phyloP scores from a whole-genome alignment of 2,113 vertebrate genomes.

The Sinosuthora webbiana region DNA sequence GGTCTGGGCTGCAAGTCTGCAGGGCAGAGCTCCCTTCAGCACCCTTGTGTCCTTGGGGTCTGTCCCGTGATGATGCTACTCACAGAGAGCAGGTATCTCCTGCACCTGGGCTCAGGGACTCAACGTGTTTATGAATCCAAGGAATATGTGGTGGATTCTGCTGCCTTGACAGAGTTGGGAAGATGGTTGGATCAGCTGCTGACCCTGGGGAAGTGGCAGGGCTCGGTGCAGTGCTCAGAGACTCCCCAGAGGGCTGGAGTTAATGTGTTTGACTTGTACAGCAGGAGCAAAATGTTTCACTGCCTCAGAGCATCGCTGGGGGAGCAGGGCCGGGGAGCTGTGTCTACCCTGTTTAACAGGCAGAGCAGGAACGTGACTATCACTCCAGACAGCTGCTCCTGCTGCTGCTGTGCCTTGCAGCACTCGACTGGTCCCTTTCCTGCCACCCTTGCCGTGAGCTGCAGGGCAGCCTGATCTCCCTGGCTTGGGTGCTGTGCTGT shows the following conservation, averaged over 20 bases:
- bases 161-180: not conserved
- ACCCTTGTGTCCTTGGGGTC: not conserved
- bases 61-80: not conserved
- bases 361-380: not conserved
- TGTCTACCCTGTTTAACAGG: not conserved
- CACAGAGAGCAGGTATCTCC: fast-evolving
- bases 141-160: not conserved
- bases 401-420: not conserved
- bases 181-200: not conserved
- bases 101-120: fast-evolving
- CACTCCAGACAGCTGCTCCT: not conserved
- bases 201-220: not conserved
- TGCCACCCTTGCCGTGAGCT: not conserved
- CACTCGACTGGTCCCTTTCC: fast-evolving
- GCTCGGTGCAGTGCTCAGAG: not conserved
- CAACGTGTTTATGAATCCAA: not conserved
- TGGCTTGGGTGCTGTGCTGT: not conserved
- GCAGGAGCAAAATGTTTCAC: not conserved
- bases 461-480: not conserved
- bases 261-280: not conserved
- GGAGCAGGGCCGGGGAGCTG: not conserved
- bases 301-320: not conserved
- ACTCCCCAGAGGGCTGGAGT: not conserved
- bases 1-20: not conserved
- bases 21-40: not conserved